Base-by-base conservation (phyloP, 2,113 vertebrate genomes). In the Ranitomeya variabilis region DNA sequence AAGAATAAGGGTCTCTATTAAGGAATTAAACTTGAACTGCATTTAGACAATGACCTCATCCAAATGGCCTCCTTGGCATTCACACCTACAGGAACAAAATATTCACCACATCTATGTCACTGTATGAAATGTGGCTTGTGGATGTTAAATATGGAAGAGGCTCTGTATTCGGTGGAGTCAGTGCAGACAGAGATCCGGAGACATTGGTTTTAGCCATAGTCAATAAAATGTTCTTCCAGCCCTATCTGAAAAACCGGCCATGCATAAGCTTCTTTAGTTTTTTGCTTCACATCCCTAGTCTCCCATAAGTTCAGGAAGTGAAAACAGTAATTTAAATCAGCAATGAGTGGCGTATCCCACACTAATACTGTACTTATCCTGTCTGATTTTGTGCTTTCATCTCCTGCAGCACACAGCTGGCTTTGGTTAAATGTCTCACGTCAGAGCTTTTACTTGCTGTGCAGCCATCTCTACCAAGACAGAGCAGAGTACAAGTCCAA, bases 301-400 rank as follows among this genome's bases (percentile, higher is more conserved):
- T 93, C 92, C 92, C 89, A 86, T 89, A 91, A 92, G 87, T 86
- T 90, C 90, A 94, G 91, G 91, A 93, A 92, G 91, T 92, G 90
- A 91, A 87, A 91, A 81, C 87, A 90, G 91, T 91, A 91, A 93
- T 93, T 91, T 92, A 91, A 91, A 93, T 92, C 90, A 93, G 93
- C 91, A 92, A 94, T 90, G 93, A 93, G 93, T 89, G 92, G 91
- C 89, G 84, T 92, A 94, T 95, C 95, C 94, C 94, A 93, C 94
- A 92, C 93, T 92, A 93, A 94, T 91, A 90, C 92, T 93, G 92
- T 62, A 94, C 93, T 95, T 93, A 94, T 94, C 94, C 94, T 90
- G 93, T 93, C 93, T 95, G 94, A 95, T 94, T 94, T 94, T 93
- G 93, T 92, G 93, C 95, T 95, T 96, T 95, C 93, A 94, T 95